Conservation (phyloP, 2,113 vertebrate genomes). For the Herpailurus yagouaroundi region DNA sequence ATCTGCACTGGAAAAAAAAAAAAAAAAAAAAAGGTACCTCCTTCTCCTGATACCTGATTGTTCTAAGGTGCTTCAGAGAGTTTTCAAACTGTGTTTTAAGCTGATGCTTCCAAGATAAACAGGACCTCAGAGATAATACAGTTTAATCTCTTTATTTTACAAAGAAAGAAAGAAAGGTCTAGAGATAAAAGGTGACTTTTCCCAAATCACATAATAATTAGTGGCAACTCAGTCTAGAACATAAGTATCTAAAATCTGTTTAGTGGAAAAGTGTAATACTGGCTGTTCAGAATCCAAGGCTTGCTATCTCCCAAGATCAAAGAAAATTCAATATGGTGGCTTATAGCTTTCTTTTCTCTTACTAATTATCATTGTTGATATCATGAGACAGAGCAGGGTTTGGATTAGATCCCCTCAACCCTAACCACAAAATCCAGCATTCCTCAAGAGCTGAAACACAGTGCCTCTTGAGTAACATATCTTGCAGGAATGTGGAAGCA, state of each 20-base stretch:
- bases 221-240: not conserved
- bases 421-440: not conserved
- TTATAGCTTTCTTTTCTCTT: not conserved
- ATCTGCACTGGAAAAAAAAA: not conserved
- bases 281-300: not conserved
- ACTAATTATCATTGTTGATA: not conserved
- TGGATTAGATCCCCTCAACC: not conserved
- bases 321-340: not conserved
- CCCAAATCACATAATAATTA: not conserved
- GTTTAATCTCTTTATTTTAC: not conserved
- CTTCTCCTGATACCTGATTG: not conserved
- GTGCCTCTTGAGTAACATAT: not conserved
- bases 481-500: not conserved
- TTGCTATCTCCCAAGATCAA: not conserved
- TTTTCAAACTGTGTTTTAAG: not conserved
- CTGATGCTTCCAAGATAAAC: not conserved
- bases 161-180: not conserved
- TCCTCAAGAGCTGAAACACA: not conserved
- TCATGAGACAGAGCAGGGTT: not conserved
- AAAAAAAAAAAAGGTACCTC: rapidly evolving
- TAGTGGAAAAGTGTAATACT: not conserved
- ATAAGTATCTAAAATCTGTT: not conserved
- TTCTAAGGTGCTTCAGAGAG: not conserved
- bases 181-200: not conserved
- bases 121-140: not conserved